A percentile compares a stretch with the other conserved stretches of the same genome.
phyloP scores from a whole-genome alignment of 1,140 invertebrate species.

The Tetragnatha versicolor region DNA sequence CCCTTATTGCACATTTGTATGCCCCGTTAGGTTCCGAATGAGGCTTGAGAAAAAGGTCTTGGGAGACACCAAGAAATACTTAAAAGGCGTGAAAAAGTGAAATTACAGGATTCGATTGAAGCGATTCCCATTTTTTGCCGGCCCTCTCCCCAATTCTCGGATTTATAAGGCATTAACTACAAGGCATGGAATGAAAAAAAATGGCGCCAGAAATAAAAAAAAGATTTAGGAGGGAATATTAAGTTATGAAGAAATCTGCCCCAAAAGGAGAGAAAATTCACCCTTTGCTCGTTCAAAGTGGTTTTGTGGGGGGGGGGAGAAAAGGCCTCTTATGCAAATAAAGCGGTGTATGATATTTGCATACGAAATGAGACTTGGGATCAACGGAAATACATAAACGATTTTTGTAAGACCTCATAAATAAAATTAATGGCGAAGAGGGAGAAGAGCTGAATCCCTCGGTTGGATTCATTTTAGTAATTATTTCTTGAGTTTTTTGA shows the following conservation, averaged over 20 bases:
- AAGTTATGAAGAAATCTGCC: conserved; percentile 2
- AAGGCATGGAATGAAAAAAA: too few relatives aligned
- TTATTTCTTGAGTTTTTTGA: conserved; percentile 37
- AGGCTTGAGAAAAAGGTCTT: too few relatives aligned
- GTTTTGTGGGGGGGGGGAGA: background rate
- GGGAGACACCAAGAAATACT: too few relatives aligned
- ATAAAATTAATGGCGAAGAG: conserved; percentile 29
- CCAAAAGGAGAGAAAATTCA: background rate
- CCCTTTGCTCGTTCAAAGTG: background rate
- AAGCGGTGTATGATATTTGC: conserved; percentile 31
- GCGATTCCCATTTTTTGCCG: too few relatives aligned
- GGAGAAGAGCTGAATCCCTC: background rate
- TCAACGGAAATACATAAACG: conserved; percentile 24
- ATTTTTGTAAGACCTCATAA: conserved; percentile 41
- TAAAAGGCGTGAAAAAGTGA: too few relatives aligned
- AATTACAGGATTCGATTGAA: too few relatives aligned
- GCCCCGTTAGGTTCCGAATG: too few relatives aligned
- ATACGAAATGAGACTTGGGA: conserved; percentile 26
- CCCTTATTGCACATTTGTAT: too few relatives aligned
- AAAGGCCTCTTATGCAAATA: conserved; percentile 24
- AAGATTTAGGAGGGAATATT: background rate
- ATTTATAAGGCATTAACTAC: too few relatives aligned
- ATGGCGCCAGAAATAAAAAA: background rate
- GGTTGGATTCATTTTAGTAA: conserved; percentile 21
- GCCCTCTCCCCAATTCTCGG: too few relatives aligned